Evolutionary conservation across 2,888 invertebrate species (phyloP), one percentile per base, ranked within the genome.

Genomic region (Lacanobia wlatinum): DNA sequence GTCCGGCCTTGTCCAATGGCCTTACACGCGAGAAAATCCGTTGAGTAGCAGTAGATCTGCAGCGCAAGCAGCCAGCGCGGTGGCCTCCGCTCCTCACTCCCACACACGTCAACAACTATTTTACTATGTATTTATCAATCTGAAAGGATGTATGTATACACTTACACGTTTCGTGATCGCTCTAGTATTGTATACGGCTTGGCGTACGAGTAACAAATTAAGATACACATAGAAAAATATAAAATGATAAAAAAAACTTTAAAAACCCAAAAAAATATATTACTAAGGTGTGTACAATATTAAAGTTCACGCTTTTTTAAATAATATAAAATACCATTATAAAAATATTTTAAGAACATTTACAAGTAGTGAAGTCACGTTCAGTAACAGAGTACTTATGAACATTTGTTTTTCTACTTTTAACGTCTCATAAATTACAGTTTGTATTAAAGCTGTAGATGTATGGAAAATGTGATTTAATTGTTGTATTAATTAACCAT

Each of bases 161-260:
- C 87, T 91, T 87, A 84, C 88, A 89, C 88, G 89, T 92, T 87
- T 90, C 91, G 92, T 92, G 93, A 91, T 90, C 88, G 91, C 94
- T 94, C 92, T 95, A 94, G 93, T 95, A 94, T 95, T 95, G 95
- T 95, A 94, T 94, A 93, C 95, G 94, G 93, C 94, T 95, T 94
- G 95, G 94, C 91, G 88, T 92, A 89, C 91, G 85, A 92, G 90
- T 94, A 92, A 94, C 94, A 94, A 93, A 94, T 91, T 94, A 94
- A 93, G 92, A 88, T 93, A 91, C 92, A 89, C 75, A 81, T 80
- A 90, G 89, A 92, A 92, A 92, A 87, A 84, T 83, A 87, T 86
- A 87, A 89, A 91, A 87, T 82, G 84, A 78, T 86, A 89, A 89
- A 90, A 66, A 85, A 84, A 84, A 53, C 34, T 16, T 23, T 46